These are phyloP conservation scores for Casuarius casuarius DNA, from an alignment of 2,113 vertebrate species.

Conservation along the genomic window DNA sequence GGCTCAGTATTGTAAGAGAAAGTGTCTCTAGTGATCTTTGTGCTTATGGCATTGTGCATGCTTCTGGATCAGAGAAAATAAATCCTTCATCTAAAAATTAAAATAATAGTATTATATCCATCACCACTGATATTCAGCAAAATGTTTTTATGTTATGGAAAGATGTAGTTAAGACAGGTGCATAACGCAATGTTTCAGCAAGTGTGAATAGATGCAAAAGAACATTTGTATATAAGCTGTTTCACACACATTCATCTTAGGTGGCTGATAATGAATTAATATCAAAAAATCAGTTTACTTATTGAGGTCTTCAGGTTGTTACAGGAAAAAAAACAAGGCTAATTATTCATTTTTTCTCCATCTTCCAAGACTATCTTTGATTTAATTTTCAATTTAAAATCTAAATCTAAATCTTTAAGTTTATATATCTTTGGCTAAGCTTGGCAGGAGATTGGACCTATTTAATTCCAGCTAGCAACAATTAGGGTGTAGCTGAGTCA, in stretches of 20 bases:
- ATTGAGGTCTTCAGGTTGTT: conserved; percentile 33
- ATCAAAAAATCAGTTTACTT: conserved; percentile 59
- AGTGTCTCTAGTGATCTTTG: not conserved
- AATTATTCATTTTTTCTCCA: conserved; percentile 52
- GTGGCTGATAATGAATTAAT: not conserved
- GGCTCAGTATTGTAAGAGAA: not conserved
- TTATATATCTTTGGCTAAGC: conserved; percentile 42
- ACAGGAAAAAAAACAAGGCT: conserved; percentile 26
- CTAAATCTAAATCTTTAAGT: conserved; percentile 14
- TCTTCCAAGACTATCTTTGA: conserved; percentile 41
- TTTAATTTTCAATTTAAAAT: conserved; percentile 32
- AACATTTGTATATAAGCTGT: conserved; percentile 23
- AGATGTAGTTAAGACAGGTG: not conserved
- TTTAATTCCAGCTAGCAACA: conserved; percentile 58
- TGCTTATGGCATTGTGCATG: not conserved
- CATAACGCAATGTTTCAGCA: not conserved
- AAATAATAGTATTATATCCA: not conserved
- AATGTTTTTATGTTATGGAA: not conserved
- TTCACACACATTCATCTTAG: not conserved
- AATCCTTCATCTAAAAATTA: not conserved
- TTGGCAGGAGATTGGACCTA: conserved; percentile 34
- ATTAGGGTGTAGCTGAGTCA: conserved; percentile 51
- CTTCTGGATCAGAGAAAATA: not conserved
- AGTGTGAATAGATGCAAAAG: not conserved
- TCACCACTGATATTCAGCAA: not conserved